Conservation (phyloP, 2,888 invertebrate species). For the Cylloceria caligata region DNA sequence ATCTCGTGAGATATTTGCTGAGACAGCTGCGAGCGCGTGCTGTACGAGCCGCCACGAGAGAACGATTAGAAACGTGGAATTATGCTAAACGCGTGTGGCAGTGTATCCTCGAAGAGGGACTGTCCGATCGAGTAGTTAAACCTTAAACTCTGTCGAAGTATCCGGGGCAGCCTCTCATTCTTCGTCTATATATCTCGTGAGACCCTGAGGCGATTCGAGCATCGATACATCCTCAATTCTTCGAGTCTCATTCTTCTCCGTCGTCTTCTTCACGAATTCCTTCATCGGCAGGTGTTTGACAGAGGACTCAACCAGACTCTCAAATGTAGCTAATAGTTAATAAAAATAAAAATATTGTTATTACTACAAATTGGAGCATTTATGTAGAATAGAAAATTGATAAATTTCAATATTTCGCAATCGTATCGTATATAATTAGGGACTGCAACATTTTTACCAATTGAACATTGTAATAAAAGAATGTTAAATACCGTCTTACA, state of each 20-base stretch:
- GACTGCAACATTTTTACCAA: no score
- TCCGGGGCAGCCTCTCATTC: constrained; percentile 34
- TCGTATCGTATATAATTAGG: not conserved
- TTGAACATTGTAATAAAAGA: not conserved
- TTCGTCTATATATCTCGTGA: constrained; percentile 37
- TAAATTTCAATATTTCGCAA: constrained; percentile 1
- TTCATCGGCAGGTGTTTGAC: constrained; percentile 51
- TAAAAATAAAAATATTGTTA: not conserved
- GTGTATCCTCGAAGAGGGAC: constrained; percentile 19
- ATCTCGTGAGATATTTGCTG: constrained; percentile 26
- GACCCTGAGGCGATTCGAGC: constrained; percentile 44
- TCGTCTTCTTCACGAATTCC: constrained; percentile 35
- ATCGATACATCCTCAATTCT: constrained; percentile 55
- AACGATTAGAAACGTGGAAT: constrained; percentile 61
- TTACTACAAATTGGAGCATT: not conserved
- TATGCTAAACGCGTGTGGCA: constrained; percentile 56
- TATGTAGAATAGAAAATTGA: not conserved
- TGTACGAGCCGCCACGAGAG: constrained; percentile 27
- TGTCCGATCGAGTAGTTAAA: constrained; percentile 39
- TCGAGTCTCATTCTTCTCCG: constrained; percentile 52
- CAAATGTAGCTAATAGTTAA: not conserved
- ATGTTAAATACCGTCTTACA: not conserved
- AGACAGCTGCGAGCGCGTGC: constrained; percentile 49
- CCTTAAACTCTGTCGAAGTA: constrained; percentile 30
- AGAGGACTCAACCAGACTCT: not conserved